A percentile compares a stretch with the other conserved stretches of the same genome.
Evolutionary conservation across 2,113 vertebrate species (phyloP).

Genomic region (Nettapus auritus): DNA sequence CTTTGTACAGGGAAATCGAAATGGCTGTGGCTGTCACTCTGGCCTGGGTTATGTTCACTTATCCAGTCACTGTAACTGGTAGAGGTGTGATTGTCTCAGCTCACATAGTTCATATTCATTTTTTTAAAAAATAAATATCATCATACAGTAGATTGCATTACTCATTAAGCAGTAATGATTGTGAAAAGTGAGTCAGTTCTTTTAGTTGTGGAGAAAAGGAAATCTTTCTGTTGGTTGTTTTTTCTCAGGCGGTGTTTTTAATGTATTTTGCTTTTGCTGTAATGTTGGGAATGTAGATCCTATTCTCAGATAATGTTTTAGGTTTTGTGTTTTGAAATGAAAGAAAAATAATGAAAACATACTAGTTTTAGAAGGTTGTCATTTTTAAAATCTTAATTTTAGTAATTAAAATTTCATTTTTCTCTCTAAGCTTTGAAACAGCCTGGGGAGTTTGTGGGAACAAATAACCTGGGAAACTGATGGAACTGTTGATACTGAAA

Average conservation of each 20-base stretch:
- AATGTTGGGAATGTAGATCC: background rate
- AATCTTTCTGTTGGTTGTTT: background rate
- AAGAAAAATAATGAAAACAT: background rate
- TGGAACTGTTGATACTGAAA: background rate
- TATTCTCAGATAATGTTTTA: background rate
- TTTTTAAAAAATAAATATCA: background rate
- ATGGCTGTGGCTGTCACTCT: background rate
- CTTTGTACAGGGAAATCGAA: background rate
- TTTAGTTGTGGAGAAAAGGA: background rate
- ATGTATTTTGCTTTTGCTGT: background rate
- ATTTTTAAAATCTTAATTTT: background rate
- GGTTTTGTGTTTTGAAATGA: constrained; percentile 5
- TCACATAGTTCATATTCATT: background rate
- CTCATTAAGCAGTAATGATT: background rate
- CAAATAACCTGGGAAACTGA: constrained; percentile 11
- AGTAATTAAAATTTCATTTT: background rate
- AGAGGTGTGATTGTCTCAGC: rapidly evolving
- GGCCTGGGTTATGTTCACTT: background rate
- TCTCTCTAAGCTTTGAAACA: background rate
- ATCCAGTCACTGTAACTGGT: background rate
- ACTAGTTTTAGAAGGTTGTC: background rate
- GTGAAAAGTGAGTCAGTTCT: background rate
- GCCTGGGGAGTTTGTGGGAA: background rate
- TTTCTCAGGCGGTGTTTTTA: background rate
- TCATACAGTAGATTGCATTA: background rate